Percentiles rank a stretch among this genome's conserved stretches.
Conservation (phyloP, 2,888 invertebrate species). For the Caenorhabditis becei region DNA sequence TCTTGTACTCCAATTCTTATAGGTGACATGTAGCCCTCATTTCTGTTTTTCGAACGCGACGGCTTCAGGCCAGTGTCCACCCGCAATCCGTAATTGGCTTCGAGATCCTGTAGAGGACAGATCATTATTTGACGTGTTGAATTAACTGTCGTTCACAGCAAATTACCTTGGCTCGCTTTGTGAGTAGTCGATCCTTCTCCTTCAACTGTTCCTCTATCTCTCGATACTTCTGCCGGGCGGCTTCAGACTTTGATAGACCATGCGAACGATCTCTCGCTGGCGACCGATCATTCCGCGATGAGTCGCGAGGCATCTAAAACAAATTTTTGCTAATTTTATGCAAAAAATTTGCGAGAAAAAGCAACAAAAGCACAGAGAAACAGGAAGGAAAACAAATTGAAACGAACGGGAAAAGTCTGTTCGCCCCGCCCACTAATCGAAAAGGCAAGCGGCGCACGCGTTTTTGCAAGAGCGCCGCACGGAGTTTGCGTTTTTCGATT, state of each 20-base stretch:
- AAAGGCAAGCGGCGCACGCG: conserved; percentile 23
- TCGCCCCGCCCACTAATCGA: background rate
- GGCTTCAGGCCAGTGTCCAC: background rate
- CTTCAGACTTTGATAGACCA: background rate
- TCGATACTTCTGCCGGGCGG: background rate
- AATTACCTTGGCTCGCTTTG: background rate
- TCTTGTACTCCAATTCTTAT: conserved; percentile 15
- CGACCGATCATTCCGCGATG: background rate
- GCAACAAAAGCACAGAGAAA: background rate
- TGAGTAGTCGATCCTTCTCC: conserved; percentile 5
- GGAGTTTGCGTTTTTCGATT: background rate
- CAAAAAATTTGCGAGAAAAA: background rate
- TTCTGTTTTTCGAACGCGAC: background rate
- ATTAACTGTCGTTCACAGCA: background rate
- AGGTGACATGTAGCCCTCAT: background rate
- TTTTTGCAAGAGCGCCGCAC: conserved; percentile 34
- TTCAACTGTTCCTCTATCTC: conserved; percentile 7
- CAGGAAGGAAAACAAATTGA: background rate
- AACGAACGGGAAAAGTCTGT: background rate
- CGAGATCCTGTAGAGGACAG: conserved; percentile 6
- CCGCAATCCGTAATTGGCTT: background rate
- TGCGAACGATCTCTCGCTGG: background rate
- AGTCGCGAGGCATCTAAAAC: conserved; percentile 27
- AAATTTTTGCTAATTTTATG: background rate
- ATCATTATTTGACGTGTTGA: too few species aligned